Percentiles rank a stretch among this genome's conserved stretches.
These are phyloP conservation scores for Sarcophaga rosellei DNA, from an alignment of 2,888 invertebrate genomes.

Conservation along the genomic window DNA sequence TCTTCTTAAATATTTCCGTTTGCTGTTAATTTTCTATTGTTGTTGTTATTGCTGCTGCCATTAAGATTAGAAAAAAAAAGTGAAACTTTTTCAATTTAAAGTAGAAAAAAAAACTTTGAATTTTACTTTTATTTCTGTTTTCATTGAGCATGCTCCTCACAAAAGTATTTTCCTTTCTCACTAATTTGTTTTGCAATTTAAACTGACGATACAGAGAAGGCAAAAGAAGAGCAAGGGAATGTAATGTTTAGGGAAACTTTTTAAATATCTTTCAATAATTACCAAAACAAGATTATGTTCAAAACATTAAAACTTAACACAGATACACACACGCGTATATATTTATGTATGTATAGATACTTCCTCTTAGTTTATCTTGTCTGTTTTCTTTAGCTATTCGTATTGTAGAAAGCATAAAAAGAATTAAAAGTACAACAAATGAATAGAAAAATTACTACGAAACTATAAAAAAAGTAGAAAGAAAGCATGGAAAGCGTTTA, in stretches of 20 bases:
- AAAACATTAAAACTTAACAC: constrained; percentile 30
- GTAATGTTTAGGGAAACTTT: constrained; percentile 16
- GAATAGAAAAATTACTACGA: not conserved
- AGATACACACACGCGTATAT: not conserved
- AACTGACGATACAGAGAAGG: constrained; percentile 44
- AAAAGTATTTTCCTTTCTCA: constrained; percentile 25
- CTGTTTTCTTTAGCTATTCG: not conserved
- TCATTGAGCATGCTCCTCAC: not conserved
- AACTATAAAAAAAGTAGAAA: not conserved
- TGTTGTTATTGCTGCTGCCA: not conserved
- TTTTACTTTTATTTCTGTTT: not conserved
- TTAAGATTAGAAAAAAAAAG: constrained; percentile 11
- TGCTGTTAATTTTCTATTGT: constrained; percentile 13
- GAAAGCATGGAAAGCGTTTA: constrained; percentile 1
- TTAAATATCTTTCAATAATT: constrained; percentile 64
- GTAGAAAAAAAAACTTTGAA: not conserved
- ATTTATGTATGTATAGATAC: no score
- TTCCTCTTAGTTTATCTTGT: not conserved
- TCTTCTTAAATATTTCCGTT: constrained; percentile 35
- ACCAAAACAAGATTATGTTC: constrained; percentile 60
- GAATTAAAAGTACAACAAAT: constrained; percentile 12
- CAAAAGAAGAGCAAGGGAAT: not conserved
- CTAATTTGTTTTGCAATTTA: constrained; percentile 50
- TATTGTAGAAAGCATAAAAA: not conserved
- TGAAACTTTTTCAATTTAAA: constrained; percentile 43